These are phyloP conservation scores for Brachyistius frenatus DNA, from an alignment of 2,113 vertebrate genomes.

Conservation along the genomic window DNA sequence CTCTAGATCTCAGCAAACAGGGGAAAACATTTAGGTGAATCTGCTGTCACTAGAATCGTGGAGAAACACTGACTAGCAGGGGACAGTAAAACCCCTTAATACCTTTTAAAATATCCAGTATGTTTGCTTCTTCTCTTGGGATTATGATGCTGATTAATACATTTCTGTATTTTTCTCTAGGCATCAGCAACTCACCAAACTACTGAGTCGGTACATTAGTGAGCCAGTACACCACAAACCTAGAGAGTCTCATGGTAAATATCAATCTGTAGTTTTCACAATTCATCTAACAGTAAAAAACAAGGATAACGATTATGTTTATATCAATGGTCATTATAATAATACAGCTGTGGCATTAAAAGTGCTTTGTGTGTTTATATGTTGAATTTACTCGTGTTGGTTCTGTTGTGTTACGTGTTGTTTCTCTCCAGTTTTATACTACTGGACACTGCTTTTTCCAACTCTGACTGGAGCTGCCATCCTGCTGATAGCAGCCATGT, in stretches of 20 bases:
- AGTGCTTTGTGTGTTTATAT: not conserved
- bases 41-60: constrained; percentile 14
- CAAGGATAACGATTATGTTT: not conserved
- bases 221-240: constrained; percentile 79
- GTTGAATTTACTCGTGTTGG: not conserved
- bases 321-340: not conserved
- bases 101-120: constrained; percentile 5
- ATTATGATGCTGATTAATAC: constrained; percentile 57
- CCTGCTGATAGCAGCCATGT: constrained; percentile 78
- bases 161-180: constrained; percentile 72
- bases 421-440: constrained; percentile 81
- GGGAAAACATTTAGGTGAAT: constrained; percentile 85
- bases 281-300: not conserved
- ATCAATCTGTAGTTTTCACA: constrained; percentile 2
- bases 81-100: constrained; percentile 3
- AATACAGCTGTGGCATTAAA: not conserved
- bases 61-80: constrained; percentile 6
- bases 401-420: constrained; percentile 9
- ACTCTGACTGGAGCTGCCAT: constrained; percentile 77
- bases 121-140: constrained; percentile 39
- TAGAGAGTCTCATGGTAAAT: constrained; percentile 80
- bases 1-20: constrained; percentile 83
- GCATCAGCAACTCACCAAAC: constrained; percentile 85
- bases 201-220: constrained; percentile 78
- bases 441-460: constrained; percentile 83